Base-by-base conservation (phyloP, 2,888 invertebrate genomes). In the Amaurobius ferox region DNA sequence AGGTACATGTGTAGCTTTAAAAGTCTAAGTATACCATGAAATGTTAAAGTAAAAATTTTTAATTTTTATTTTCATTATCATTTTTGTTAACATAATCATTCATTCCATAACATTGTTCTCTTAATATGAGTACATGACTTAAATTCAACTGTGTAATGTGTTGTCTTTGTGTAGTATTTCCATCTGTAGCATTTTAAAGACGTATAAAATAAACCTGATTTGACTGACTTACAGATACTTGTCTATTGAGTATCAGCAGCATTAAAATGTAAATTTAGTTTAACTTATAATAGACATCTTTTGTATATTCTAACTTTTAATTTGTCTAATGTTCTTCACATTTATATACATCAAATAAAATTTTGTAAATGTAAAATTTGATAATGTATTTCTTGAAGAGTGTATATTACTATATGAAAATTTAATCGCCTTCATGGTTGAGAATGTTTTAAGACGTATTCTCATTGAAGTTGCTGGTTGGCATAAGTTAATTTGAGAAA, bases 111-210 rank as follows among this genome's bases (percentile, higher is more conserved):
- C 39, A 40, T 77, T 70, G 40, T 48, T 72, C 40, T 44, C 26
- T 64, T 64, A n/a, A 23, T 29, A 67, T 67, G 68, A 70, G 28
- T 70, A 70, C 55, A 55, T 81, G 32, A 68, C 64, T 55, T 71
- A 66, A 71, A 78, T 79, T 73, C 23, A 64, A 28, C 29, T 35
- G 11, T 62, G 61, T 80, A 35, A 70, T 55, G 28, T 73, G 30
- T 83, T 62, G 76, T 78, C 62, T 62, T 39, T 62, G 73, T 73
- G 78, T 78, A 32, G 48, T 44, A 64, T 26, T 62, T n/a, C n/a
- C 68, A 71, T 76, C 71, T 79, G 68, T 85, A 86, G 85, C 85
- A 72, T 86, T 86, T 85, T 86, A 85, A 72, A 66, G 61, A 5
- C 44, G 73, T 28, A 40, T 39, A 70, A 28, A 81, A 81, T 81